phyloP scores from a whole-genome alignment of 2,888 invertebrate genomes.

The Luffia ferchaultella region DNA sequence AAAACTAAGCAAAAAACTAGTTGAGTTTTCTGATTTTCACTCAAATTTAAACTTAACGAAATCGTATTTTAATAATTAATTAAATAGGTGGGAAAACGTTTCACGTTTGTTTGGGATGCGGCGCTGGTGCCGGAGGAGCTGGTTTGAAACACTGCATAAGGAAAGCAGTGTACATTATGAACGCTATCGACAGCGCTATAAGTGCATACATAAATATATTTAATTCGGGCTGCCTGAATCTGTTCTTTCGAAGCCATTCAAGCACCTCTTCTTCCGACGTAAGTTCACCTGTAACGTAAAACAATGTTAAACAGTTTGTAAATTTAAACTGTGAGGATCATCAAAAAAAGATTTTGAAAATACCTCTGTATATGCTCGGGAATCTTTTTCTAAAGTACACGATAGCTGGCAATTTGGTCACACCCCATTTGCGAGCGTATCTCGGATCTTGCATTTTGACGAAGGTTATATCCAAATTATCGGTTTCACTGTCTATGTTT shows the following conservation, averaged over 20 bases:
- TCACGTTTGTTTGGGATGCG: slow-evolving; percentile 75
- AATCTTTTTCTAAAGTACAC: slow-evolving; percentile 92
- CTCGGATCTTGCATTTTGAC: slow-evolving; percentile 93
- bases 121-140: slow-evolving; percentile 67
- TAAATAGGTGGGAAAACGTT: slow-evolving; percentile 6
- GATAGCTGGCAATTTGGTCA: slow-evolving; percentile 88
- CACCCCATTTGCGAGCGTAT: slow-evolving; percentile 94
- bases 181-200: slow-evolving; percentile 84
- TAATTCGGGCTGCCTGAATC: slow-evolving; percentile 91
- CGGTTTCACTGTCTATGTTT: slow-evolving; percentile 94
- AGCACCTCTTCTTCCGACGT: slow-evolving; percentile 86
- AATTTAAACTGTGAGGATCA: no score
- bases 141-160: slow-evolving; percentile 89
- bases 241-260: slow-evolving; percentile 92
- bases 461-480: slow-evolving; percentile 92
- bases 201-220: slow-evolving; percentile 95
- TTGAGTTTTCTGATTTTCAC: not conserved
- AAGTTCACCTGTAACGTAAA: slow-evolving; percentile 71
- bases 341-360: no score
- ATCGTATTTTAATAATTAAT: not conserved
- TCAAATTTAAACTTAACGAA: no score
- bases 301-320: not conserved
- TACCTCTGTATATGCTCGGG: slow-evolving; percentile 93
- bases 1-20: not conserved
- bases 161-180: slow-evolving; percentile 90